These are phyloP conservation scores for Hyposoter dolosus DNA, from an alignment of 2,888 invertebrate genomes.

Conservation along the genomic window DNA sequence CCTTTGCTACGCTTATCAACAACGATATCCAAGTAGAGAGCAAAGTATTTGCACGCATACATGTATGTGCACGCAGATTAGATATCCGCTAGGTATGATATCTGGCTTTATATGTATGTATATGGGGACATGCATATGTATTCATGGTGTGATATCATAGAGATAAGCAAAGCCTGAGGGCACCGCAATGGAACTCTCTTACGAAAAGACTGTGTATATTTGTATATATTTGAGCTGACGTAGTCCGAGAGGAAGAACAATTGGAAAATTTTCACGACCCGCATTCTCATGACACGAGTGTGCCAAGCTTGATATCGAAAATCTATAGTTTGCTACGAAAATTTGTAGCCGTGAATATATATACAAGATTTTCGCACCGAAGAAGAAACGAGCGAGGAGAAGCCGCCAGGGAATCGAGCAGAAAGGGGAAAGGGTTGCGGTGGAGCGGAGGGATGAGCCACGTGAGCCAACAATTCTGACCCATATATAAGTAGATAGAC, in stretches of 20 bases:
- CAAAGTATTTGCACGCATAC: background rate
- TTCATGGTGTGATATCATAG: constrained; percentile 12
- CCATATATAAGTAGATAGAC: constrained; percentile 15
- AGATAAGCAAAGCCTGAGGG: constrained; percentile 29
- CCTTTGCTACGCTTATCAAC: constrained; percentile 22
- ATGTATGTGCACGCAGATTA: background rate
- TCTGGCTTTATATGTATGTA: background rate
- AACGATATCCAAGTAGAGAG: background rate
- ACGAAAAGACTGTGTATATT: background rate
- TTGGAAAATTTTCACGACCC: constrained; percentile 40
- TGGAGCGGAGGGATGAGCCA: background rate
- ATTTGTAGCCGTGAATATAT: background rate
- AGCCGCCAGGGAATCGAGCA: background rate
- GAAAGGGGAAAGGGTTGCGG: background rate
- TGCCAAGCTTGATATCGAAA: constrained; percentile 42
- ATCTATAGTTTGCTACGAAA: constrained; percentile 25
- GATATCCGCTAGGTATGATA: background rate
- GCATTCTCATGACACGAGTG: constrained; percentile 38
- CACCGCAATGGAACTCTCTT: constrained; percentile 20
- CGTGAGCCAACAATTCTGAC: constrained; percentile 44
- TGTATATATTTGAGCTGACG: background rate
- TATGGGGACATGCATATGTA: background rate
- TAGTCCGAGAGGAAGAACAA: constrained; percentile 17
- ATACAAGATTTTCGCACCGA: background rate
- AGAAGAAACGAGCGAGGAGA: background rate